Base-by-base conservation (phyloP, 2,113 vertebrate genomes). In the Rallus limicola region DNA sequence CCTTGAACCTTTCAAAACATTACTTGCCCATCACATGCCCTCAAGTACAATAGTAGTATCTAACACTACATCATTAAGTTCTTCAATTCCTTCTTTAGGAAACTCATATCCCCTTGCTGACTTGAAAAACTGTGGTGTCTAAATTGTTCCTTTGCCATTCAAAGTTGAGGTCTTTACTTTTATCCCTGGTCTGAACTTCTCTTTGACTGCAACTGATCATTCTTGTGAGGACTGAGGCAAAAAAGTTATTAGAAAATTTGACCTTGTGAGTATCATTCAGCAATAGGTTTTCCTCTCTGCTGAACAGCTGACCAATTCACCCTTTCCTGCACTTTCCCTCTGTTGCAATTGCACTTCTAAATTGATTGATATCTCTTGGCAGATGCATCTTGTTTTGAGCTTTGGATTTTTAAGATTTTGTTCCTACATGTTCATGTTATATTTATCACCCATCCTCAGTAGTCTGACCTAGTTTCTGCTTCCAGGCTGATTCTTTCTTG, bases 401-500 rank as follows among this genome's bases (percentile, higher is more conserved):
- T 94, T 69, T 72, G 82, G 70, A 5, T 93, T 94, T 94, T 92
- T 7, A 25, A 81, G 93, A 82, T 78, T 84, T 93, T 86, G 60
- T 93, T 94, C 65, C 80, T 86, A 78, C 65, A 40, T 55, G 42
- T 91, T 92, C 77, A 93, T 82, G 86, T 92, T 96, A 93, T 93
- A 96, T 95, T 96, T 97, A 96, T 92, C 72, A 92, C 16, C 86
- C 8, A 0, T 90, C 64, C 72, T 91, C 64, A 84, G 65, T 58
- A 94, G 15, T 10, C 77, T 95, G 95, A 97, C 94, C 96, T 88
- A 95, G 48, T 95, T 97, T 97, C 70, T 95, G 58, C 82, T 94
- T 93, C 60, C 34, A 91, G 60, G 20, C 78, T 86, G 44, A 86
- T 94, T 56, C 33, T 75, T 82, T 78, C 42, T 67, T 81, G 13